These are phyloP conservation scores for Decapterus maruadsi DNA, from an alignment of 2,797 vertebrate species.

Conservation along the genomic window DNA sequence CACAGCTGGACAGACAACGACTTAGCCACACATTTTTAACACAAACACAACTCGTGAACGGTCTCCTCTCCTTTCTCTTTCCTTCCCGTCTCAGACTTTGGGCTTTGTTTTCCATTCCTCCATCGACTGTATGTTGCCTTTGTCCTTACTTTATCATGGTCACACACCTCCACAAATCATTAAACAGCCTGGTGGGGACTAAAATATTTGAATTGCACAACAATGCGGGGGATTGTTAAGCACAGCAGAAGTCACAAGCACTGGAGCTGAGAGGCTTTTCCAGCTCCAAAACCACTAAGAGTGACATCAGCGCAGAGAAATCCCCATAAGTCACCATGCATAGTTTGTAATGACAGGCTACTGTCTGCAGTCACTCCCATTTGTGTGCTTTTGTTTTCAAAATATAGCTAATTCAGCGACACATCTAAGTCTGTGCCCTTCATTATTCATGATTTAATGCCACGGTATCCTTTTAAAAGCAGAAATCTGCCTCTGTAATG, in stretches of 20 bases:
- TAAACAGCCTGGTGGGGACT: conserved; percentile 26
- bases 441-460: not conserved
- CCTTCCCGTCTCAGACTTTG: conserved; percentile 33
- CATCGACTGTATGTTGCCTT: conserved; percentile 19
- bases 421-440: not conserved
- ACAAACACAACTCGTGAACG: conserved; percentile 34
- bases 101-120: conserved; percentile 37
- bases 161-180: conserved; percentile 34
- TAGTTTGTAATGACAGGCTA: conserved; percentile 22
- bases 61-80: conserved; percentile 46
- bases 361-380: conserved; percentile 12
- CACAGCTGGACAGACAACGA: conserved; percentile 34
- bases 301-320: not conserved
- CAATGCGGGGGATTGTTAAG: conserved; percentile 35
- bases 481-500: not conserved
- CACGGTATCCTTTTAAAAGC: not conserved
- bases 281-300: conserved; percentile 4
- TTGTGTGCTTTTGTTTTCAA: not conserved
- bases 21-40: conserved; percentile 23
- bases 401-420: not conserved
- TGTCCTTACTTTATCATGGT: conserved; percentile 35
- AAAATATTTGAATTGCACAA: conserved; percentile 51
- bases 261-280: not conserved
- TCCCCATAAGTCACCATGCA: not conserved
- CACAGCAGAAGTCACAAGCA: conserved; percentile 25